These are phyloP conservation scores for Spilosoma lubricipeda DNA, from an alignment of 2,888 invertebrate species.

Conservation along the genomic window DNA sequence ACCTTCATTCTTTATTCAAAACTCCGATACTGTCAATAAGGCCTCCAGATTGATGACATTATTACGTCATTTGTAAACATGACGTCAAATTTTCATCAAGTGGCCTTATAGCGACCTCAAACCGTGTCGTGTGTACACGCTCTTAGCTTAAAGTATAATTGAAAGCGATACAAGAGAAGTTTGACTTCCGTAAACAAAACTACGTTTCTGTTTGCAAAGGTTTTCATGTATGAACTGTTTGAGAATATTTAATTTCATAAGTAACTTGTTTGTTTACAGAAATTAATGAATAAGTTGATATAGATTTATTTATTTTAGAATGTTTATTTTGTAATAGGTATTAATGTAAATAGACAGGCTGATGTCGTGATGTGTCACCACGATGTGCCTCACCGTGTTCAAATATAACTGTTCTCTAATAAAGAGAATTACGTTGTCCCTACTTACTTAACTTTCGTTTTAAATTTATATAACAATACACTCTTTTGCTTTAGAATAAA, in stretches of 20 bases:
- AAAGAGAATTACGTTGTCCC: background rate
- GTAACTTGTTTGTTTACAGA: constrained; percentile 4
- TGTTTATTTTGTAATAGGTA: background rate
- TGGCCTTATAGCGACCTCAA: constrained; percentile 1
- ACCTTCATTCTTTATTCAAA: background rate
- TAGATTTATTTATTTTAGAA: background rate
- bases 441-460: too few species aligned
- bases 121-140: constrained; percentile 13
- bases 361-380: background rate
- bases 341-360: background rate
- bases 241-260: constrained; percentile 6
- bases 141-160: constrained; percentile 26
- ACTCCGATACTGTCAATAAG: background rate
- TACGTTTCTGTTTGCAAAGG: constrained; percentile 4
- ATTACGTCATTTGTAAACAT: background rate
- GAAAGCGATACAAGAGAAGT: constrained; percentile 36
- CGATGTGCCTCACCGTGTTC: background rate
- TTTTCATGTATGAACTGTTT: constrained; percentile 8
- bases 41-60: background rate
- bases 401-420: background rate
- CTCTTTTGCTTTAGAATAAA: too few species aligned
- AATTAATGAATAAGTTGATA: background rate
- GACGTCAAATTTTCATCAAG: background rate
- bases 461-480: too few species aligned
- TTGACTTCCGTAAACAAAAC: constrained; percentile 36